Base-by-base conservation (phyloP, 2,888 invertebrate species). In the Cryptops parisi region DNA sequence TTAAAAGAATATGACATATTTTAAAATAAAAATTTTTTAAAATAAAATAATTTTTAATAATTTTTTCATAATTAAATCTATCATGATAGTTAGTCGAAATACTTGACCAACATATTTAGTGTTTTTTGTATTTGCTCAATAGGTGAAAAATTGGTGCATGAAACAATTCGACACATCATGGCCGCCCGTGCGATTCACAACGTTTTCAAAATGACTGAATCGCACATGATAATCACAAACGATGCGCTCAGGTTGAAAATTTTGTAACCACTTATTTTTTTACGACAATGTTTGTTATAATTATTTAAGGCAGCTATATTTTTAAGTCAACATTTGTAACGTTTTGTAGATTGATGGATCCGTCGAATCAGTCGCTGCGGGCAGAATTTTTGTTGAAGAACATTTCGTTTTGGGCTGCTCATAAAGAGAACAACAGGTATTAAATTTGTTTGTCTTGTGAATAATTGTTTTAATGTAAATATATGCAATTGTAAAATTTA, bases 121-220 rank as follows among this genome's bases (percentile, higher is more conserved):
- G n/a, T n/a, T n/a, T n/a, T n/a, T n/a, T n/a, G n/a, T 9, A 12
- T 12, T 33, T n/a, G 38, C 15, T 33, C 23, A 22, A 23, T 5
- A 68, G 69, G 69, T 21, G 68, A 68, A 48, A 61, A 61, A 40
- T 55, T 69, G 19, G 64, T 69, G 1, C 62, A 63, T 53, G 65
- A 67, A 51, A 68, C 67, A 17, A 69, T 69, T 51, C 59, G 69
- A 26, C 68, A 69, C 60, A 68, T 69, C 23, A 66, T 69, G 68
- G 67, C 68, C 33, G 67, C 69, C 17, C 58, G 69, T 50, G 69
- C 69, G 9, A 65, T 69, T 51, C 68, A 69, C 55, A 69, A 68
- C 57, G 62, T 69, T 47, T 69, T 68, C 60, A 68, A 66, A 58
- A 68, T 67, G 64, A 66, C 67, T 12, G 68, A 69, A 55, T 67